phyloP scores from a whole-genome alignment of 2,797 vertebrate species.

The Apogon hyalosoma region DNA sequence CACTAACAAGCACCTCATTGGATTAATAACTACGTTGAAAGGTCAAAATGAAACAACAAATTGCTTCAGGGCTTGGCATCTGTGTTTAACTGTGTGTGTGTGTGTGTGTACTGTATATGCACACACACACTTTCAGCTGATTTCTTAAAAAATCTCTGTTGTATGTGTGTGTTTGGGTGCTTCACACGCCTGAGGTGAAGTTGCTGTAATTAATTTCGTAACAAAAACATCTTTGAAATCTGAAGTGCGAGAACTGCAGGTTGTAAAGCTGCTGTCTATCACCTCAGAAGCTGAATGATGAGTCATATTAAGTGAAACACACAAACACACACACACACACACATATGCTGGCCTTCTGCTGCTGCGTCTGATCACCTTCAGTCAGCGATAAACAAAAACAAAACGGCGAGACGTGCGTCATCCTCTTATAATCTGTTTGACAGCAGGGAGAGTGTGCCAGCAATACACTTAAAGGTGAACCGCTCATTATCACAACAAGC shows the following conservation, averaged over 20 bases:
- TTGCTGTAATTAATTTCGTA: constrained; percentile 46
- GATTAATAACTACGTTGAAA: constrained; percentile 59
- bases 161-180: constrained; percentile 8
- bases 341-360: constrained; percentile 12
- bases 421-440: constrained; percentile 35
- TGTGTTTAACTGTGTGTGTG: constrained; percentile 30
- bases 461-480: constrained; percentile 48
- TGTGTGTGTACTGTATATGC: neutral
- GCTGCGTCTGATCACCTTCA: constrained; percentile 17
- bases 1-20: constrained; percentile 65
- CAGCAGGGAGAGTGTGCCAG: constrained; percentile 44
- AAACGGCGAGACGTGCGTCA: constrained; percentile 19
- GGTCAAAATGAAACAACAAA: constrained; percentile 61
- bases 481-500: constrained; percentile 37
- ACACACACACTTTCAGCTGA: constrained; percentile 32
- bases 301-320: constrained; percentile 38
- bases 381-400: constrained; percentile 42
- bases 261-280: constrained; percentile 58
- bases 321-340: constrained; percentile 8
- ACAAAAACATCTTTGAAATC: constrained; percentile 45
- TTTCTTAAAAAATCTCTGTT: constrained; percentile 19
- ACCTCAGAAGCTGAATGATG: constrained; percentile 53
- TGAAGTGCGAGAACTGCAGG: constrained; percentile 13
- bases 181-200: constrained; percentile 38
- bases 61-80: constrained; percentile 45